Percentiles rank a stretch among this genome's conserved stretches.
Evolutionary conservation across 35 echinoderm and acorn worm species (phyloP).

Genomic region (Patiria miniata): DNA sequence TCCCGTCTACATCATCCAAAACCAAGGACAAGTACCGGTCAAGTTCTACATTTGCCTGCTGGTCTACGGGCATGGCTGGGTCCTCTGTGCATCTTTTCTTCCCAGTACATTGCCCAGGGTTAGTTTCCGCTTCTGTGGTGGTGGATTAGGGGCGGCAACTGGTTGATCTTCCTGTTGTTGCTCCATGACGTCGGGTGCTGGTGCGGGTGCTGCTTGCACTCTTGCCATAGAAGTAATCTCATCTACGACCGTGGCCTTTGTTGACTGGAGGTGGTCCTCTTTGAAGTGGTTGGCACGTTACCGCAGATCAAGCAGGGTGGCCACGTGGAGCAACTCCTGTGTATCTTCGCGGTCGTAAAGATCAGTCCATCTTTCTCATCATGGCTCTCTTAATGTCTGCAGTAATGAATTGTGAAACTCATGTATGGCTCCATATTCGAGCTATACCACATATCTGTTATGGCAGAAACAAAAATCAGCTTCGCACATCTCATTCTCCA

Average conservation of each 20-base stretch:
- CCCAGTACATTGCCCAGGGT: not conserved
- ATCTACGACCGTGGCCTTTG: not conserved
- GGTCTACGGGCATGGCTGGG: not conserved
- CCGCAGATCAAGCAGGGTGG: too few species aligned
- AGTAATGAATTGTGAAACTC: slow-evolving; percentile 29
- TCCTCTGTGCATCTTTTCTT: not conserved
- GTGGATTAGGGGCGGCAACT: not conserved
- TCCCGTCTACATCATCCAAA: not conserved
- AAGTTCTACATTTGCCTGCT: not conserved
- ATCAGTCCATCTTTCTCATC: not conserved
- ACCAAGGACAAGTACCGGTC: not conserved
- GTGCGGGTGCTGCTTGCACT: not conserved
- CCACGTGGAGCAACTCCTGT: not conserved
- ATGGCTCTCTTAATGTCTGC: slow-evolving; percentile 9
- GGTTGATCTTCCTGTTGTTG: not conserved
- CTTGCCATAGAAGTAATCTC: not conserved
- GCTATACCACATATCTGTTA: not conserved
- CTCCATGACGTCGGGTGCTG: not conserved
- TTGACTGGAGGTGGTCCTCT: too few species aligned
- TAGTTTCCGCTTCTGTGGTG: not conserved
- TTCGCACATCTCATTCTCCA: not conserved
- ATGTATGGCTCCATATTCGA: not conserved
- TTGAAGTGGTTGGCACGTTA: too few species aligned
- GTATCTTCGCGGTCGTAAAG: not conserved
- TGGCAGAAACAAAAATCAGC: not conserved